phyloP scores from a whole-genome alignment of 2,888 invertebrate genomes.

The Nomada ruficornis region DNA sequence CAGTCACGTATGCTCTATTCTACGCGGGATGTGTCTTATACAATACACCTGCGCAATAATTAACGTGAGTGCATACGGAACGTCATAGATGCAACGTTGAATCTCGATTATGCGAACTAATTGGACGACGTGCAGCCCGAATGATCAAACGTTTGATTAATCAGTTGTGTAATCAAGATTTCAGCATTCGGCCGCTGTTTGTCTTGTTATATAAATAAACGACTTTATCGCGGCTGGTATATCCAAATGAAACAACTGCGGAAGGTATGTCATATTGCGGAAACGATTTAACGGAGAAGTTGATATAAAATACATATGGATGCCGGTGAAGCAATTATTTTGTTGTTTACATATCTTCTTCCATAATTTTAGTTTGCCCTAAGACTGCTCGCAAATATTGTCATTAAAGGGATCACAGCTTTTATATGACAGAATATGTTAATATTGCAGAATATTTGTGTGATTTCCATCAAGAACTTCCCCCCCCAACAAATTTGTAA shows the following conservation, averaged over 20 bases:
- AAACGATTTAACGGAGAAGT: background rate
- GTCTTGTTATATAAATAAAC: conserved; percentile 37
- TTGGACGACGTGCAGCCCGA: conserved; percentile 47
- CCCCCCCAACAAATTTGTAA: no score
- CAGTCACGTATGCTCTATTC: conserved; percentile 35
- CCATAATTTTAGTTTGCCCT: no score
- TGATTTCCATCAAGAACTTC: no score
- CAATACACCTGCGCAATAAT: conserved; percentile 48
- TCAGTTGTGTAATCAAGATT: conserved; percentile 49
- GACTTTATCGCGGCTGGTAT: background rate
- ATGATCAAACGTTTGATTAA: conserved; percentile 58
- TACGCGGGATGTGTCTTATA: conserved; percentile 37
- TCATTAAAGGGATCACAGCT: no score
- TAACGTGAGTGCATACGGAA: conserved; percentile 47
- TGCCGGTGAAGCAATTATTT: no score
- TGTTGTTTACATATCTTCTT: no score
- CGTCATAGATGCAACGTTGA: conserved; percentile 41
- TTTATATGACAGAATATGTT: no score
- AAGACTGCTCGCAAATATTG: no score
- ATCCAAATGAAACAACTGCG: background rate
- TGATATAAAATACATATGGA: background rate
- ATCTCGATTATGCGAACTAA: conserved; percentile 56
- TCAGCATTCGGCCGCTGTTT: conserved; percentile 5
- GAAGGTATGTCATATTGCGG: background rate
- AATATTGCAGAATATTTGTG: no score